Evolutionary conservation across 2,888 invertebrate species (phyloP).

Genomic region (Drosophila acutilabella): DNA sequence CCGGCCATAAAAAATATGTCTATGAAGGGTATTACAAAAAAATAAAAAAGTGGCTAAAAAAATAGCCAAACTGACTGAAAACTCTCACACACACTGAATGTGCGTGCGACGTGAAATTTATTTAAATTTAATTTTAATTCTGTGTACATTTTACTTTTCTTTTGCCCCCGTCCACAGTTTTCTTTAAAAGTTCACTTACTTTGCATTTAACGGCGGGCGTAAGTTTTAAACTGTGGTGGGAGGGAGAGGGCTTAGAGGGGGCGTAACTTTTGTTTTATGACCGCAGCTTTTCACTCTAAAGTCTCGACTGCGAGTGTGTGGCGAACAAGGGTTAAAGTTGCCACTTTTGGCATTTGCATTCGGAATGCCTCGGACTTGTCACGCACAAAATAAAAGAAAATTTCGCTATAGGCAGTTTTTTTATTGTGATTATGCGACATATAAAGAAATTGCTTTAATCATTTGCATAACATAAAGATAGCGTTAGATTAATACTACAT

Average conservation of each 20-base stretch:
- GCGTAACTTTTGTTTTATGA: slow-evolving; percentile 43
- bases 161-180: background rate
- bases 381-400: slow-evolving; percentile 46
- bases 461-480: slow-evolving; percentile 8
- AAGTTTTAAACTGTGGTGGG: no score
- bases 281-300: slow-evolving; percentile 57
- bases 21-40: slow-evolving; percentile 10
- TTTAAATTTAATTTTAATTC: slow-evolving; percentile 79
- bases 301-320: slow-evolving; percentile 12
- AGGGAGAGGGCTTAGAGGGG: background rate
- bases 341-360: slow-evolving; percentile 41
- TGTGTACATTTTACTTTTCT: slow-evolving; percentile 46
- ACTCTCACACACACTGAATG: slow-evolving; percentile 44
- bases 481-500: background rate
- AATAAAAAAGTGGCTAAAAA: background rate
- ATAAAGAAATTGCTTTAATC: background rate
- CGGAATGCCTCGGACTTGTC: slow-evolving; percentile 41
- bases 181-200: slow-evolving; percentile 24
- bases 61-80: slow-evolving; percentile 4
- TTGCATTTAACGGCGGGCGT: background rate
- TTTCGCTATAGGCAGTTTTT: slow-evolving; percentile 16
- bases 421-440: slow-evolving; percentile 23
- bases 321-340: slow-evolving; percentile 14
- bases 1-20: slow-evolving; percentile 28
- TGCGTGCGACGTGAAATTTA: slow-evolving; percentile 73